Conservation (phyloP, 2,797 vertebrate genomes). For the Hephaestus fuliginosus region DNA sequence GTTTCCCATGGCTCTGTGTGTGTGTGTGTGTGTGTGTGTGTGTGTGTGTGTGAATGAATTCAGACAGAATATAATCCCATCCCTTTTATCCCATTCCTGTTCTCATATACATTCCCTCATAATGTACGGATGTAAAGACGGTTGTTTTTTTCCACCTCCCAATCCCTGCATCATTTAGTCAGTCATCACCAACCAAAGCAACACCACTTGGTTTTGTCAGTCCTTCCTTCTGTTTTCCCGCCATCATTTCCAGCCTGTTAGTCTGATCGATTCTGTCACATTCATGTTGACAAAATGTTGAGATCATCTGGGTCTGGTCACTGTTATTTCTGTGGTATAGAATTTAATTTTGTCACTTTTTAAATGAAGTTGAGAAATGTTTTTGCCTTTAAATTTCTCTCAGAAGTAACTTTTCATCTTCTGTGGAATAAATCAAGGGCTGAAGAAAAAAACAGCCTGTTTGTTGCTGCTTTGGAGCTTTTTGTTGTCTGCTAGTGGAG, state of each 20-base stretch:
- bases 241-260: background rate
- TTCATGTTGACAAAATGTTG: background rate
- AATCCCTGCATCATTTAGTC: background rate
- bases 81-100: background rate
- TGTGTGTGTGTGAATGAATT: background rate
- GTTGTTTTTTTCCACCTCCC: background rate
- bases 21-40: background rate
- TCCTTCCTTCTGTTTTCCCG: constrained; percentile 11
- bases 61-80: background rate
- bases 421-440: background rate
- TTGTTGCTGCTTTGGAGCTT: background rate
- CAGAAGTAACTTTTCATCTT: background rate
- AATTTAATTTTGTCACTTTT: background rate
- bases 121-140: background rate
- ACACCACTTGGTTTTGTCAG: background rate
- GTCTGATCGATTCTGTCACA: background rate
- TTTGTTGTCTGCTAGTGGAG: background rate
- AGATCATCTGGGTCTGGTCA: background rate
- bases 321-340: background rate
- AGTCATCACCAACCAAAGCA: background rate
- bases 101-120: no score
- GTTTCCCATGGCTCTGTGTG: background rate
- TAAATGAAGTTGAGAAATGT: no score
- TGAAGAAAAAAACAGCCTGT: background rate
- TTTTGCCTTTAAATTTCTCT: background rate